Base-by-base conservation (phyloP, 2,797 vertebrate species). In the Phataginus tetradactyla region DNA sequence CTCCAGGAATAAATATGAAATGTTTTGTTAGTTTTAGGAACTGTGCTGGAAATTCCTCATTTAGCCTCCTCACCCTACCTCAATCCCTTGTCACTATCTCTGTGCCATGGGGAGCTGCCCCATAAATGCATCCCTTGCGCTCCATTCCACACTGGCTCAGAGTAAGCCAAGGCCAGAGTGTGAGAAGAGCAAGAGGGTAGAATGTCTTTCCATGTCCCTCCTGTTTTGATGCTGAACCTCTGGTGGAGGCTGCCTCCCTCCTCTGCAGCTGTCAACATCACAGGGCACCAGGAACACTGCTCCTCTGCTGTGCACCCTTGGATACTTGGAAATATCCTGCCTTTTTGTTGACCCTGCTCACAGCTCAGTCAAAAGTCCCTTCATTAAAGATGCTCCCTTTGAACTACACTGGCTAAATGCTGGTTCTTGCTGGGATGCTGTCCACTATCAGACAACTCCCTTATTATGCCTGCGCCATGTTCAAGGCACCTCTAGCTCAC, bases 371-470 rank as follows among this genome's bases (percentile, higher is more conserved):
- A 20, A 21, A 2, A 27, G 32, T 57, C 23, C 37, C 32, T 57
- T 64, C 34, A 9, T 14, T 17, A 0, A 78, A 49, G 4, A 51
- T 1, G 27, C 27, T 32, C 25, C n/a, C 1, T 18, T 25, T 59
- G 39, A 25, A 32, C 51, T n/a, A 51, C 10, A 12, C 49, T 39
- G 86, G 51, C 15, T 0, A 27, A 49, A 74, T 10, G 17, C 59
- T 15, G 10, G 11, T 83, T 34, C 59, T 66, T 21, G 4, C 37
- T 25, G 61, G 69, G n/a, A 49, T 11, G 23, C 8, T 13, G 8
- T 59, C 10, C 39, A 14, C 15, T 6, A 15, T 1, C 5, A 59
- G 25, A 32, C 25, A 4, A 1, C 5, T 0, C 39, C 21, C 7
- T 7, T 23, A 37, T 25, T 12, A 21, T 5, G 57, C 17, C 18